Base-by-base conservation (phyloP, 2,797 vertebrate species). In the Podargus strigoides region DNA sequence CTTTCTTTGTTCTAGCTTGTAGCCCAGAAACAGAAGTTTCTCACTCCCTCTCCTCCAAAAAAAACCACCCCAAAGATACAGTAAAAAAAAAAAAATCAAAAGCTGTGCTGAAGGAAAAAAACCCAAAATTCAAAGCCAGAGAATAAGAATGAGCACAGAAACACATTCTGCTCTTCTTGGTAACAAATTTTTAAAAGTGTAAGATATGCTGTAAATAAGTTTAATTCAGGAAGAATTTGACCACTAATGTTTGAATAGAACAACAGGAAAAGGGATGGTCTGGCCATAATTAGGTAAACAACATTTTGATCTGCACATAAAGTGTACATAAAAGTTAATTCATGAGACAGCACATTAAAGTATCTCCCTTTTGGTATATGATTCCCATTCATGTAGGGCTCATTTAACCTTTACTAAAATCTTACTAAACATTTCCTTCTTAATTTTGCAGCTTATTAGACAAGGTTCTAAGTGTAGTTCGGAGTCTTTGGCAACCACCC, bases 41-140 rank as follows among this genome's bases (percentile, higher is more conserved):
- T 75, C 28, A 21, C 20, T 56, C 17, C 12, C 4, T 5, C 2
- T 0, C 1, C 9, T 46, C 15, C 14, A 12, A 56, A 52, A 52
- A 52, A 27, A 52, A 52, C 30, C 10, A 5, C 7, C 8, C 7
- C 30, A 46, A 85, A 79, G 32, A 21, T 18, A 84, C 18, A 76
- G 11, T 12, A 34, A 64, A 42, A 11, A 76, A 11, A 76, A 17
- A 60, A 79, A 86, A 79, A 89, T 50, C 28, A 87, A 81, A 91
- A 59, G 27, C 36, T 82, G 14, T 50, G n/a, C 21, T 63, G 30
- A 85, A 41, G 27, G 14, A 36, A 80, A 79, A 39, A 32, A 34
- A 39, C 19, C 9, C 18, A 30, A 24, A 44, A 7, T 14, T 18
- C 9, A 30, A 64, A 49, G 11, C 13, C 56, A 87, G 23, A 76